Evolutionary conservation across 2,888 invertebrate species (phyloP).

Genomic region (Limnephilus rhombicus): DNA sequence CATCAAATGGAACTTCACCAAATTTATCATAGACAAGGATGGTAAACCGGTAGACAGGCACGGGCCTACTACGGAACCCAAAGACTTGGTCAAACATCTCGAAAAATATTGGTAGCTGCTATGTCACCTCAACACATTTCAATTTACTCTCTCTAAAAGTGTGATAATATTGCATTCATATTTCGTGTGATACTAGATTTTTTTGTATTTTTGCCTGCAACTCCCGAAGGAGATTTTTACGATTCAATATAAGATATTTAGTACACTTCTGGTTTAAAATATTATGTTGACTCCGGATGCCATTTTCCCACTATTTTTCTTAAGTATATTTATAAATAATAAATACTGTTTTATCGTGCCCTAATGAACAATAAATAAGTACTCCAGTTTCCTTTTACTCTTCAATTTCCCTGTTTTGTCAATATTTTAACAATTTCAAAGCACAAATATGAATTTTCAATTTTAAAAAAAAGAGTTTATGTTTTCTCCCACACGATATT

Average conservation of each 20-base stretch:
- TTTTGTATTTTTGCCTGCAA: not conserved
- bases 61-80: slow-evolving; percentile 80
- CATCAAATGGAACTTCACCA: slow-evolving; percentile 93
- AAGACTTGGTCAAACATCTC: slow-evolving; percentile 75
- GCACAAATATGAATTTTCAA: not conserved
- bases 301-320: not conserved
- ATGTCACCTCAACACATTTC: not conserved
- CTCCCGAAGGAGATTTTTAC: not conserved
- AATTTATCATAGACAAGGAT: slow-evolving; percentile 86
- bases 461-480: not conserved
- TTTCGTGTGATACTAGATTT: not conserved
- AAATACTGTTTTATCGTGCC: not conserved
- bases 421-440: not conserved
- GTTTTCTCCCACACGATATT: not conserved
- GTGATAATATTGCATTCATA: not conserved
- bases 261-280: not conserved
- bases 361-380: not conserved
- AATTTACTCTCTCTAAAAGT: not conserved
- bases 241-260: not conserved
- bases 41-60: slow-evolving; percentile 84
- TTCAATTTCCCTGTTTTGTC: not conserved
- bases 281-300: not conserved
- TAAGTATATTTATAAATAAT: not conserved
- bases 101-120: slow-evolving; percentile 77
- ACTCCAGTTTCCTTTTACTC: not conserved